Base-by-base conservation (phyloP, 23 tunicate species). In the Botrylloides violaceus region DNA sequence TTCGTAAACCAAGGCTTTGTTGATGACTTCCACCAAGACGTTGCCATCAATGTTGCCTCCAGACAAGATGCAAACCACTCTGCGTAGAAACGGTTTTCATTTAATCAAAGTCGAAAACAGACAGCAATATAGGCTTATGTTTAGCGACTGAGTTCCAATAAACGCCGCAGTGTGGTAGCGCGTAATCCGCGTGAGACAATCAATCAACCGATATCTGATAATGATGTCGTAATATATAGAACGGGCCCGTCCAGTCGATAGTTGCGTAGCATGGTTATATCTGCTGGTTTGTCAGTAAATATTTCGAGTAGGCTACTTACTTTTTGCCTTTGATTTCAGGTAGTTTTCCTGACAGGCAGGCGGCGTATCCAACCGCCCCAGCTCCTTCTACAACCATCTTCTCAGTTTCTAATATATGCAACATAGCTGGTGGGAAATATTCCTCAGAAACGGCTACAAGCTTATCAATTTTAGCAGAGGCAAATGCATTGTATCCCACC, bases 401-500 rank as follows among this genome's bases (percentile, higher is more conserved):
- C 32, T 76, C 80, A 22, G 27, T 32, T 34, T 65, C 75, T 36
- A 76, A 36, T 19, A 76, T 21, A 3, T 35, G 49, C 33, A 65
- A 30, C 30, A 76, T 65, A 4, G 80, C 80, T 21, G 29, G 25
- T 5, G 76, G 12, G 32, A 76, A 34, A 37, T 39, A 37, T 5
- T 5, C 24, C 35, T 68, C 74, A 20, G 74, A 29, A 21, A 68
- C 74, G 4, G 64, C 3, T 24, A 68, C 22, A 4, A 68, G 25
- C 25, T 68, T 39, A 19, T 39, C 58, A 27, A 68, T 27, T 23
- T 68, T 18, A 19, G 86, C 85, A 20, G 98, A 84, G 25, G 93
- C 98, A 64, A 79, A 93, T 0, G 98, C 65, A 58, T 93, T 93
- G 58, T 71, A 77, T 6, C 98, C 98, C 35, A 92, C 98, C 92